Evolutionary conservation across 2,113 vertebrate species (phyloP), one percentile per base, ranked within the genome.

Genomic region (Cervus canadensis): DNA sequence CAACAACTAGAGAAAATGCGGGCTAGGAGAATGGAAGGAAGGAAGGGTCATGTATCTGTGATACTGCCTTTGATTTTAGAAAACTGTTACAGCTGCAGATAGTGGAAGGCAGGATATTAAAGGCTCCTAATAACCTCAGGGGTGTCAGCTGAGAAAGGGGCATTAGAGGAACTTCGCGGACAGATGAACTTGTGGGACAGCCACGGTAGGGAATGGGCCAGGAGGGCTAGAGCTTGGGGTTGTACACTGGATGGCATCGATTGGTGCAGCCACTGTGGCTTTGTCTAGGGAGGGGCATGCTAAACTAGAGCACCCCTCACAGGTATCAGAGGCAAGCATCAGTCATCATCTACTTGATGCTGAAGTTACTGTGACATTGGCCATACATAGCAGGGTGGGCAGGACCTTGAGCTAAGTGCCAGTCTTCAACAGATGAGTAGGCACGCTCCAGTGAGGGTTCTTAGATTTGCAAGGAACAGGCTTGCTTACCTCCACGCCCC

Each of bases 171-270:
- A 25, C 40, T 50, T 30, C 26, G 23, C 45, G 64, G 76, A 23
- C 25, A 59, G 40, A 17, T 2, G 33, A 23, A 50, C 9, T 2
- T n/a, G 50, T 23, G 23, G 40, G 36, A 12, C 36, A 78, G 40
- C 54, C n/a, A 33, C 56, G 67, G 17, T 25, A 7, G 90, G 52
- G 52, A 10, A 21, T 28, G 64, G 12, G 3, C 12, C 15, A 50
- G 60, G 21, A 25, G 52, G 12, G 3, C 12, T 36, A 30, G 83
- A 28, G 30, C 30, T 7, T 33, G 23, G 11, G 48, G 28, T n/a
- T 33, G 23, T 30, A 1, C 2, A 1, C 3, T 12, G 43, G 40
- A 4, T 57, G 40, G 50, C 52, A 13, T 10, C 2, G 2, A 3
- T 36, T 7, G 6, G 19, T 56, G 7, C 26, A 8, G 79, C 11